Percentiles rank a stretch among this genome's conserved stretches.
Conservation (phyloP, 1,140 invertebrate species). For the Pachyrhynchus sulphureomaculatus region DNA sequence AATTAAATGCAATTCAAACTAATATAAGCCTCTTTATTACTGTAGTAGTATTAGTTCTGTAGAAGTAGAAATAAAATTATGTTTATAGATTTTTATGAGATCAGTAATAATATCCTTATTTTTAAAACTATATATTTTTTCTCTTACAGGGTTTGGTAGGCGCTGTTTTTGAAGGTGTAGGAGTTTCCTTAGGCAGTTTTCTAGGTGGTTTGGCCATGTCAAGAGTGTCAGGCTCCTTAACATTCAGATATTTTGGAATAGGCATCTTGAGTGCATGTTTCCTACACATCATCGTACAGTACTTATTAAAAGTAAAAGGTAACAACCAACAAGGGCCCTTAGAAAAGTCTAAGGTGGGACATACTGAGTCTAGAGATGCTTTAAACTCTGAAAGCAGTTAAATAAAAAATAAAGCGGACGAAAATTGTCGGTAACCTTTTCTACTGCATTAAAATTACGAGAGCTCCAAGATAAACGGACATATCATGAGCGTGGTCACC, state of each 20-base stretch:
- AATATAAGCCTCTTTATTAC: too few species aligned
- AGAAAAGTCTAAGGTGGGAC: neutral
- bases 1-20: too few species aligned
- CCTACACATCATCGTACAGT: constrained; percentile 62
- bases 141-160: constrained; percentile 72
- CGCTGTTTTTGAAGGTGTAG: constrained; percentile 83
- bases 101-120: too few species aligned
- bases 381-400: too few species aligned
- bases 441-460: too few species aligned
- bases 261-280: constrained; percentile 63
- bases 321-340: constrained; percentile 6
- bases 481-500: too few species aligned
- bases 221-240: constrained; percentile 61
- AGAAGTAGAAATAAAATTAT: too few species aligned
- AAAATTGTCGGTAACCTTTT: too few species aligned
- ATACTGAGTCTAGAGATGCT: neutral
- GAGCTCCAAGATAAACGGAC: neutral
- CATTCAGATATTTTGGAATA: constrained; percentile 71
- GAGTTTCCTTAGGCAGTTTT: constrained; percentile 74
- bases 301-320: constrained; percentile 30
- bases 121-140: too few species aligned
- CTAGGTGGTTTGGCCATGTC: constrained; percentile 68
- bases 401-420: neutral
- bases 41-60: too few species aligned
- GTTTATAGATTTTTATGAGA: too few species aligned